These are phyloP conservation scores for Diaperis boleti DNA, from an alignment of 2,888 invertebrate genomes.

Conservation along the genomic window DNA sequence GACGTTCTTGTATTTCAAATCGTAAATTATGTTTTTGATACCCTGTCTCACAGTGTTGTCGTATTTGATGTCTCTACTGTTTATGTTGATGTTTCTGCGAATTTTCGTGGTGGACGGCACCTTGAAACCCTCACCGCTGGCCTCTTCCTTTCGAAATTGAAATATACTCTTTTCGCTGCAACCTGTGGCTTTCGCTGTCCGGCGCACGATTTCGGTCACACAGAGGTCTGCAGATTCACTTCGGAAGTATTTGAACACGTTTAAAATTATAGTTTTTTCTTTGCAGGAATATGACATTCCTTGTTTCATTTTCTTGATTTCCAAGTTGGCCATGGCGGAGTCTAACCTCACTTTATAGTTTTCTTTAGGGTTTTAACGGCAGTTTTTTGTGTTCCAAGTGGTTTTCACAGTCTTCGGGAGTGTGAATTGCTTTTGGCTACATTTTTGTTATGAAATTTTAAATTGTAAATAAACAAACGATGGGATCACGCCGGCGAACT, in stretches of 20 bases:
- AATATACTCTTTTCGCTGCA: conserved; percentile 65
- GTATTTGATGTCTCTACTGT: conserved; percentile 64
- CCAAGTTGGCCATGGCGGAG: conserved; percentile 42
- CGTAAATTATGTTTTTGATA: conserved; percentile 62
- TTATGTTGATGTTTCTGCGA: conserved; percentile 63
- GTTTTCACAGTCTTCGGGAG: no score
- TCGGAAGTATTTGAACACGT: conserved; percentile 65
- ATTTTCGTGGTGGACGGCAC: conserved; percentile 63
- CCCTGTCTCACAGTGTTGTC: conserved; percentile 60
- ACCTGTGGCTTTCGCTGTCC: conserved; percentile 64
- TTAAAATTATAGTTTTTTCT: conserved; percentile 65
- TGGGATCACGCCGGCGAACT: no score
- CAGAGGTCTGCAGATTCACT: conserved; percentile 59
- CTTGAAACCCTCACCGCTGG: conserved; percentile 62
- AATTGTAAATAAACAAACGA: no score
- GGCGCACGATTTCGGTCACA: conserved; percentile 62
- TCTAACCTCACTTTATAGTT: not conserved
- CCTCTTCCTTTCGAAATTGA: conserved; percentile 64
- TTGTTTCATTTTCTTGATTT: conserved; percentile 65
- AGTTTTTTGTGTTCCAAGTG: no score
- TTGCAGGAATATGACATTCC: conserved; percentile 65
- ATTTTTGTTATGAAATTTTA: no score
- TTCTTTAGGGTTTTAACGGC: not conserved
- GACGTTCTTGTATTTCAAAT: conserved; percentile 60
- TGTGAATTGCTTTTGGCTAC: no score